Conservation (phyloP, 1,140 invertebrate genomes). For the Dolichoris vasculosae region DNA sequence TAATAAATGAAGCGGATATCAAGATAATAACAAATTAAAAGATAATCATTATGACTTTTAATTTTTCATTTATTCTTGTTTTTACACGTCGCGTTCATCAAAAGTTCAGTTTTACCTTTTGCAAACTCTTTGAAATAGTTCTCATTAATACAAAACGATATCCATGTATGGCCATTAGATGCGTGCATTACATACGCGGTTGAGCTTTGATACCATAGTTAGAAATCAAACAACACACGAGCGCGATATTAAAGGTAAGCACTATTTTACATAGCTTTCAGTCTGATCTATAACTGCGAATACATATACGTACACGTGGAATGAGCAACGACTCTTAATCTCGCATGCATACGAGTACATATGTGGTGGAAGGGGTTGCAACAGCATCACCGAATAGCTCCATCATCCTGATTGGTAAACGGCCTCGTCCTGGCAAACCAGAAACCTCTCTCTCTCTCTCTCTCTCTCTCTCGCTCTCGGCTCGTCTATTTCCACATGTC, state of each 20-base stretch:
- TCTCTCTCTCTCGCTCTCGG: not conserved
- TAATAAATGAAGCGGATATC: no score
- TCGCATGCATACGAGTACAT: not conserved
- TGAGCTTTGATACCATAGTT: conserved; percentile 18
- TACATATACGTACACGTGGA: not conserved
- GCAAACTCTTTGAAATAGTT: not conserved
- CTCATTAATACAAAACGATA: not conserved
- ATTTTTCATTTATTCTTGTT: no score
- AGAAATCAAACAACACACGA: conserved; percentile 39
- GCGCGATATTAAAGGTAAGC: not conserved
- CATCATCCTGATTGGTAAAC: conserved; percentile 42
- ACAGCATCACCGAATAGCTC: not conserved
- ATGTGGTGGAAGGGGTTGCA: not conserved
- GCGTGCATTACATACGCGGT: not conserved
- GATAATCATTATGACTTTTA: no score
- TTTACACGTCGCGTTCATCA: no score
- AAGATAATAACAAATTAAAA: no score
- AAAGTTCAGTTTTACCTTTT: no score
- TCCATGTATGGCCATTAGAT: not conserved
- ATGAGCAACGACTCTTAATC: not conserved
- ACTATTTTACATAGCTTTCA: not conserved
- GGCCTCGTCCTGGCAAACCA: not conserved
- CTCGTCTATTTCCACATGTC: not conserved
- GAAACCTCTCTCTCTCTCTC: not conserved
- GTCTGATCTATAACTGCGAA: not conserved